Evolutionary conservation across 2,888 invertebrate genomes (phyloP), one percentile per base, ranked within the genome.

Genomic region (Drosophila pseudotalamancana): DNA sequence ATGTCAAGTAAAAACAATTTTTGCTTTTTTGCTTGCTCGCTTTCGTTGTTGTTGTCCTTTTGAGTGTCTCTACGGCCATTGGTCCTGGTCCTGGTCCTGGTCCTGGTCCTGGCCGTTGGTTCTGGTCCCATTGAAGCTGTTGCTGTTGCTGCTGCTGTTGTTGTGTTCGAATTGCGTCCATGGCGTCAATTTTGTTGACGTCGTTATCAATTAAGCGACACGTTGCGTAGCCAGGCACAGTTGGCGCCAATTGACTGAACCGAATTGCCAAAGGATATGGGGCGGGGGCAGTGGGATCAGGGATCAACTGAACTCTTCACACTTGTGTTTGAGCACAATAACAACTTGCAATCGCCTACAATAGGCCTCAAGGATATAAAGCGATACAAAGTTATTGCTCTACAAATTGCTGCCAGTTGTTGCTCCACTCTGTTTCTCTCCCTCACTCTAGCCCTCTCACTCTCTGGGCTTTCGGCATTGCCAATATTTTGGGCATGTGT

Each of bases 171-270:
- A 60, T 57, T 63, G 51, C 54, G 55, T 43, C 53, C 40, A 68
- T 54, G 48, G 70, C 64, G 45, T 70, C 73, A 81, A 80, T 85
- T 82, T 86, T 62, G 86, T 85, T 85, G 82, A 82, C 55, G 76
- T 82, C 86, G 83, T 80, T 86, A 80, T 83, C 79, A 86, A 80
- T 80, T 80, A 86, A 72, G 69, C 69, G 86, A 79, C 79, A 82
- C 79, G 79, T 79, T 85, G 79, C 72, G 69, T 72, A 75, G 53
- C 54, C 43, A 34, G 64, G 60, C 68, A 72, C 79, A 76, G 72
- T 80, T 80, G 79, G 65, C 56, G 48, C 49, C 86, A 86, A 80
- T 83, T 64, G 86, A 76, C 61, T 60, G 65, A 57, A 60, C 54
- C 18, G 27, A 80, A 79, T 68, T 51, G 61, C 50, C 77, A 39